Evolutionary conservation across 2,888 invertebrate genomes (phyloP), one percentile per base, ranked within the genome.

Genomic region (Sclerodermus sp.): DNA sequence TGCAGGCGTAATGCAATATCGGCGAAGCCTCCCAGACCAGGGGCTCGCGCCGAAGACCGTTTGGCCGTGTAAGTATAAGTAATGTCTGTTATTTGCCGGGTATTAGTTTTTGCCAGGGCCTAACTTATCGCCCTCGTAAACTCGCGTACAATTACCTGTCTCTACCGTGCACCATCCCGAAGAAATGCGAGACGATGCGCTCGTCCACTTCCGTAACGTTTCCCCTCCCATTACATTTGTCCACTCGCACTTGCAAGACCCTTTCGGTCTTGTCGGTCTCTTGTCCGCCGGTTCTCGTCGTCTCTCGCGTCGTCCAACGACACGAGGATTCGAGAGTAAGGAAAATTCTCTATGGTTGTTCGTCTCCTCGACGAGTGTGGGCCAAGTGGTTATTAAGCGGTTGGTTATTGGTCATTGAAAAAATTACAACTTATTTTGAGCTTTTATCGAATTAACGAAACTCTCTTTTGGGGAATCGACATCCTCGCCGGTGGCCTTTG

Each of bases 61-160:
- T 50, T 43, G 42, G 46, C 47, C 55, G 57, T 64, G 61, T 67
- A 67, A 70, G 63, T 66, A 65, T 67, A 67, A 67, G 67, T 68
- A 71, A 70, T 68, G 67, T 58, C 66, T 65, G 66, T 68, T 71
- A 70, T 70, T 71, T 69, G 66, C 67, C 57, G 60, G 62, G 64
- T 71, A 71, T 71, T 71, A 71, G 70, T 69, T 71, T 71, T 71
- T 69, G 69, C 65, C 42, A 49, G 48, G 60, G 56, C 48, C 60
- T 64, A 68, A 71, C 65, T 70, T 70, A 70, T 71, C 67, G 67
- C 60, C 54, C 64, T 70, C 71, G 67, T 71, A 71, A 71, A 71
- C 58, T 68, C 61, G 58, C 60, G 50, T 60, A 67, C 69, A 67
- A 71, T 71, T 70, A 58, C 62, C 65, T 65, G 67, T 66, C 68